phyloP scores from a whole-genome alignment of 1,140 invertebrate genomes.

The Lepidurus couesii region DNA sequence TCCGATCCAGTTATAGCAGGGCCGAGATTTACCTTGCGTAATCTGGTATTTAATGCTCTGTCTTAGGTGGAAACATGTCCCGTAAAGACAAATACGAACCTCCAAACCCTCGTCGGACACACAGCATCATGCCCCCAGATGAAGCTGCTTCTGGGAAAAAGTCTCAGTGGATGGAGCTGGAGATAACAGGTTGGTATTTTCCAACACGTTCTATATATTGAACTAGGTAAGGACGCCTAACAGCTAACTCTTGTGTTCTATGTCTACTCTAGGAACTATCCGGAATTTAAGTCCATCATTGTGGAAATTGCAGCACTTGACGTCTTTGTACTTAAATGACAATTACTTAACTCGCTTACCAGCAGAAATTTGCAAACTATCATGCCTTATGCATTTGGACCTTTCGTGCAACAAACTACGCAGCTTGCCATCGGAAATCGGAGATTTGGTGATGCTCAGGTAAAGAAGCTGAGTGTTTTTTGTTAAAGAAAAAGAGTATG shows the following conservation, averaged over 20 bases:
- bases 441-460: slow-evolving; percentile 87
- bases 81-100: slow-evolving; percentile 42
- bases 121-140: slow-evolving; percentile 86
- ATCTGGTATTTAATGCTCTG: not conserved
- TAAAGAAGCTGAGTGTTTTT: slow-evolving; percentile 43
- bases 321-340: slow-evolving; percentile 89
- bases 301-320: slow-evolving; percentile 85
- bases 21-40: not conserved
- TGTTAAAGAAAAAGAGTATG: not conserved
- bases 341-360: slow-evolving; percentile 84
- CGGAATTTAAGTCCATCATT: slow-evolving; percentile 83
- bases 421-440: slow-evolving; percentile 87
- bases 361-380: slow-evolving; percentile 74
- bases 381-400: slow-evolving; percentile 79
- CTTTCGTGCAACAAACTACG: slow-evolving; percentile 89
- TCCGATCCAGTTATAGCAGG: not conserved
- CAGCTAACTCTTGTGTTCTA: not conserved
- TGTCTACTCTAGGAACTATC: slow-evolving; percentile 67
- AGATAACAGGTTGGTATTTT: slow-evolving; percentile 55
- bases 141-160: slow-evolving; percentile 85
- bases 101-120: slow-evolving; percentile 57
- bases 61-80: slow-evolving; percentile 32
- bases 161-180: slow-evolving; percentile 75
- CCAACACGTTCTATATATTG: not conserved
- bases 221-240: not conserved